Conservation (phyloP, 2,888 invertebrate species). For the Scelioninae gen. 1 region DNA sequence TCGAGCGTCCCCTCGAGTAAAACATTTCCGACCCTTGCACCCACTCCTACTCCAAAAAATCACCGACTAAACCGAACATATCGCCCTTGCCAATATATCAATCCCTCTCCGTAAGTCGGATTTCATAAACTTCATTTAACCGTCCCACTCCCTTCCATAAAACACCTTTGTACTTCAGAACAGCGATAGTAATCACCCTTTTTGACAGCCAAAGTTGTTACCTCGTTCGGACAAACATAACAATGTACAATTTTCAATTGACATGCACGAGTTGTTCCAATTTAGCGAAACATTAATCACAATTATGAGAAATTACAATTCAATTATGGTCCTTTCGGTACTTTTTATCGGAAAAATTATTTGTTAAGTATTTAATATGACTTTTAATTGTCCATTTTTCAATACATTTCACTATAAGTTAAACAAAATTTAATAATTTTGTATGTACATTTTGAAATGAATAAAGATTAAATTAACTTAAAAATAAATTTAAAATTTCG, state of each 20-base stretch:
- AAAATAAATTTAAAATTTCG: no score
- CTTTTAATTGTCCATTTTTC: no score
- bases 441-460: no score
- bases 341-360: neutral
- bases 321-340: no score
- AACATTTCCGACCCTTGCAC: slow-evolving; percentile 5
- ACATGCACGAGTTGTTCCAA: neutral
- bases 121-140: slow-evolving; percentile 13
- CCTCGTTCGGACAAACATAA: slow-evolving; percentile 22
- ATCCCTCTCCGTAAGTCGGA: slow-evolving; percentile 7
- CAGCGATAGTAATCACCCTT: slow-evolving; percentile 22
- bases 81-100: neutral
- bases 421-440: no score
- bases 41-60: neutral
- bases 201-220: slow-evolving; percentile 42
- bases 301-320: no score
- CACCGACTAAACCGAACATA: neutral
- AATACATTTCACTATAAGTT: no score
- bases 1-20: neutral
- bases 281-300: no score
- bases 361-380: no score
- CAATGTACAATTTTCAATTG: neutral
- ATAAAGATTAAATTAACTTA: no score
- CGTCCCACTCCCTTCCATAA: slow-evolving; percentile 5
- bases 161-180: slow-evolving; percentile 9